Evolutionary conservation across 2,113 vertebrate species (phyloP), one percentile per base, ranked within the genome.

Genomic region (Suncus etruscus): DNA sequence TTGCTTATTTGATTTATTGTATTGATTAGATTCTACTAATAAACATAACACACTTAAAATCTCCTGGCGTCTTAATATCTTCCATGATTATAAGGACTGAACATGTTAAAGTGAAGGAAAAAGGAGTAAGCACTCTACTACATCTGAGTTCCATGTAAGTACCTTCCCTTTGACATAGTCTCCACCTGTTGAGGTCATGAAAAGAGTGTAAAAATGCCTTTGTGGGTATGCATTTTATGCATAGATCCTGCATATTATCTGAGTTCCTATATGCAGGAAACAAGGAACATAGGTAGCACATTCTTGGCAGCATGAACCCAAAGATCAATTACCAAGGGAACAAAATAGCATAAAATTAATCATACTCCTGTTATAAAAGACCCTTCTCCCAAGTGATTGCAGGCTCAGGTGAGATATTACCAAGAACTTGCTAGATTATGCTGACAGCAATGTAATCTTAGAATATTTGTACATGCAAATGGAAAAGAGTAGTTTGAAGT

Each of bases 11-110:
- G 27, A 15, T 45, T 32, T 70, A 27, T 8, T 69, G 2, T 51
- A 50, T 74, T 8, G 24, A 11, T 48, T 32, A 68, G 10, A 0
- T 4, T 51, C 16, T 66, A 0, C 16, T 1, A 45, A 32, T 65
- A 48, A 78, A 8, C 29, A 27, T 7, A 12, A 5, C 10, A 25
- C 69, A 16, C 58, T 9, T 51, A 0, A 0, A 11, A 0, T 31
- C 22, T 31, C 47, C 5, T 2, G 61, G 22, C 25, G 27, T 0
- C 4, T 24, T 66, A 22, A 9, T 8, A 27, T 6, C 3, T 8
- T 29, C 12, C 68, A 58, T 58, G 54, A 11, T 20, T 32, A 9
- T n/a, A 24, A 18, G 2, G 73, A 14, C 6, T 4, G 31, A 68
- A 66, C 24, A 25, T 20, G 22, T 18, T 75, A 6, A 70, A 11